A percentile compares a stretch with the other conserved stretches of the same genome.
Evolutionary conservation across 2,888 invertebrate genomes (phyloP).

Genomic region (Ptychoptera albimana): DNA sequence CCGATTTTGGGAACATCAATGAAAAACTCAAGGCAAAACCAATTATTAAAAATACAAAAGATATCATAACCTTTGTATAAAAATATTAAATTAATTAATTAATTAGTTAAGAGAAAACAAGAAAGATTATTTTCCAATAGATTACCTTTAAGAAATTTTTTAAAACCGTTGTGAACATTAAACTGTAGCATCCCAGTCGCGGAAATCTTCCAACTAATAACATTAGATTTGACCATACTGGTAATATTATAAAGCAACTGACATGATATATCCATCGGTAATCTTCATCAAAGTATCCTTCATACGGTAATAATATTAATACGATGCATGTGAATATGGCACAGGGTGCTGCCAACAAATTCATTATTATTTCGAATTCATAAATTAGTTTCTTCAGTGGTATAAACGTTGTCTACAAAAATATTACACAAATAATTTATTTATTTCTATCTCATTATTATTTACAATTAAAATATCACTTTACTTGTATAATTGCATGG

Average conservation of each 20-base stretch:
- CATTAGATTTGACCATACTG: conserved; percentile 38
- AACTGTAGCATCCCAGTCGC: conserved; percentile 36
- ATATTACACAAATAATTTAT: conserved; percentile 2
- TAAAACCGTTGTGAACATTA: conserved; percentile 38
- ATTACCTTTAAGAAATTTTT: conserved; percentile 35
- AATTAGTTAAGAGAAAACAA: not conserved
- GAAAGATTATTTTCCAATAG: not conserved
- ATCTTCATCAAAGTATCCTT: conserved; percentile 8
- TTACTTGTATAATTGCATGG: conserved; percentile 23
- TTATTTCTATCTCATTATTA: no score
- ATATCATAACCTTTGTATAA: conserved; percentile 29
- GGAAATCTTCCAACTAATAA: conserved; percentile 36
- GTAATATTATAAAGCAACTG: conserved; percentile 30
- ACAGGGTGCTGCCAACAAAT: conserved; percentile 10
- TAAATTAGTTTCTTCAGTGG: conserved; percentile 11
- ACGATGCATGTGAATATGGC: conserved; percentile 10
- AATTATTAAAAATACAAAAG: conserved; percentile 36
- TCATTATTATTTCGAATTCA: conserved; percentile 13
- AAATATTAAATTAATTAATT: not conserved
- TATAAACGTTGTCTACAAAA: conserved; percentile 11
- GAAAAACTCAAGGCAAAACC: conserved; percentile 39
- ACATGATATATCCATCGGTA: conserved; percentile 18
- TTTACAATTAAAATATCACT: not conserved
- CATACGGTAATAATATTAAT: conserved; percentile 8
- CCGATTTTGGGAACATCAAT: conserved; percentile 32